phyloP scores from a whole-genome alignment of 2,113 vertebrate species.

The Corythornis madagascariensis region DNA sequence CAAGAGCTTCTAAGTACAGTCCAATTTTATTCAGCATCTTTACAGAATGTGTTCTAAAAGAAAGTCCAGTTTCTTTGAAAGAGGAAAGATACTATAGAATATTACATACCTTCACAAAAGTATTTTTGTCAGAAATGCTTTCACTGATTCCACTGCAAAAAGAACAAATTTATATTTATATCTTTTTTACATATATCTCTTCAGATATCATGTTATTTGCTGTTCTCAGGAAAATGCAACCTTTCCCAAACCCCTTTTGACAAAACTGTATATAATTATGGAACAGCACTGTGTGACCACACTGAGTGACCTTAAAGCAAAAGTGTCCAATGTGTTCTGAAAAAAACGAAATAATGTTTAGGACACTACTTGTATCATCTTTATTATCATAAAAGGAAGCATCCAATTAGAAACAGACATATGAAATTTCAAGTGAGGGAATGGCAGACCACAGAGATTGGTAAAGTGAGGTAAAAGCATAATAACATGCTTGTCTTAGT shows the following conservation, averaged over 20 bases:
- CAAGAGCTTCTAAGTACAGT: not conserved
- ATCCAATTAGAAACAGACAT: conserved; percentile 9
- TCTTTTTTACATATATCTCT: not conserved
- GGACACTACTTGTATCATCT: not conserved
- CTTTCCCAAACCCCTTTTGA: not conserved
- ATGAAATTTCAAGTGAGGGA: not conserved
- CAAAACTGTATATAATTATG: not conserved
- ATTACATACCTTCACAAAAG: not conserved
- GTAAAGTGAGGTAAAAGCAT: not conserved
- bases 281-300: not conserved
- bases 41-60: not conserved
- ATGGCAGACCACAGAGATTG: not conserved
- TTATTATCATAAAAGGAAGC: conserved; percentile 21
- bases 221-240: not conserved
- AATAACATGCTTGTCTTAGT: not conserved
- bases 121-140: conserved; percentile 6
- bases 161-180: not conserved
- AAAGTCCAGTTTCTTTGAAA: not conserved
- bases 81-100: not conserved
- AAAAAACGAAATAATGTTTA: not conserved
- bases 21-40: not conserved
- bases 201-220: not conserved
- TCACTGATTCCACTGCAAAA: not conserved
- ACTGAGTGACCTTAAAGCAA: not conserved
- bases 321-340: not conserved